Evolutionary conservation across 2,888 invertebrate species (phyloP), one percentile per base, ranked within the genome.

Genomic region (Apodemia duryi): DNA sequence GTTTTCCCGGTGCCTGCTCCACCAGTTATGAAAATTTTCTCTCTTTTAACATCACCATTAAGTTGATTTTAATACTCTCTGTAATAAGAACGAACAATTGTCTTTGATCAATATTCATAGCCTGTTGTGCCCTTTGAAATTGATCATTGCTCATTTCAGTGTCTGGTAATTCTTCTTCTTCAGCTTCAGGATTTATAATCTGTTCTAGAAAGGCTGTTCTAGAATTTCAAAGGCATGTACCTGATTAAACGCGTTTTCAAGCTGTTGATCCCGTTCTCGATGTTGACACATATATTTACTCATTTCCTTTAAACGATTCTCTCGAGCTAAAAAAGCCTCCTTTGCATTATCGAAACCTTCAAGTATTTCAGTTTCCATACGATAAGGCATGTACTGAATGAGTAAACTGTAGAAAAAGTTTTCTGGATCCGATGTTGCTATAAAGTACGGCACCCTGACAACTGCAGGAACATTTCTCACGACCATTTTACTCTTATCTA

Each of bases 351-450:
- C 63, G 65, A 63, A 72, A 13, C 67, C 74, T 66, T 60, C 73
- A 4, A 76, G 38, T 28, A 76, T 54, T 70, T 78, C 75, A 43
- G 21, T 57, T 66, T 76, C 75, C 61, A 46, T 65, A 28, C 73
- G 69, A 66, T 73, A 77, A 29, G 76, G 74, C 66, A 72, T 68
- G 68, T 76, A 75, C 61, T 75, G 73, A 49, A 77, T 29, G 13
- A 80, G 72, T 63, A 79, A 71, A 65, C 76, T 77, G 68, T 77
- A 75, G 65, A 68, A 77, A 72, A 67, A 77, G 63, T 71, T 71
- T 64, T 76, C 77, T 66, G 76, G 73, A 73, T 77, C 76, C n/a
- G 71, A 63, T 38, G 71, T n/a, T 65, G 71, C 72, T 64, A 74
- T 69, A 62, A 79, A 79, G 67, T 73, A 65, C 43, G 71, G 67